A percentile compares a stretch with the other conserved stretches of the same genome.
These are phyloP conservation scores for Graptemys geographica DNA, from an alignment of 2,797 vertebrate genomes.

Conservation along the genomic window DNA sequence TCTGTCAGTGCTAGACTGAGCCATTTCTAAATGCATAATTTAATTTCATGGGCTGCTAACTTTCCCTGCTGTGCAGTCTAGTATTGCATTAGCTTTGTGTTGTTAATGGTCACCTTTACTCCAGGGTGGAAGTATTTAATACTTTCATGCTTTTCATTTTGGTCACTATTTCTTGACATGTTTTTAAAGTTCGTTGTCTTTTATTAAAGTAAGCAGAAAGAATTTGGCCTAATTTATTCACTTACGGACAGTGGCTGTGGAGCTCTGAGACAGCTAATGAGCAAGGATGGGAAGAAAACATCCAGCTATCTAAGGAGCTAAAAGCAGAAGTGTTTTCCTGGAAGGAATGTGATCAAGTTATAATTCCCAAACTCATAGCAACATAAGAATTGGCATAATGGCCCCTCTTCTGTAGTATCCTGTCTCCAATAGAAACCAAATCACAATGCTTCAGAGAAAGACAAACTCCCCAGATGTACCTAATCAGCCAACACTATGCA, in stretches of 20 bases:
- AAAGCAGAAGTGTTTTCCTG: not conserved
- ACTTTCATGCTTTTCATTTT: constrained; percentile 20
- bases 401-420: not conserved
- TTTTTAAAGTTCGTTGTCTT: not conserved
- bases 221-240: not conserved
- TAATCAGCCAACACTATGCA: not conserved
- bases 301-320: not conserved
- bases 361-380: not conserved
- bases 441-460: not conserved
- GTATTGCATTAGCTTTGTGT: not conserved
- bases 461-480: not conserved
- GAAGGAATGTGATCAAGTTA: constrained; percentile 3
- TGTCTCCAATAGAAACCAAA: not conserved
- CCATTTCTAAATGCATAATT: constrained; percentile 71
- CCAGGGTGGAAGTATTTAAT: not conserved
- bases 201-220: not conserved
- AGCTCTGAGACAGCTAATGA: not conserved
- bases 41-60: constrained; percentile 76
- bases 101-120: constrained; percentile 53
- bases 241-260: not conserved
- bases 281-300: not conserved
- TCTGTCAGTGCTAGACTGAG: constrained; percentile 58
- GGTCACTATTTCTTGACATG: not conserved
- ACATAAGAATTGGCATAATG: constrained; percentile 2
- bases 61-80: constrained; percentile 48